phyloP scores from a whole-genome alignment of 35 echinoderm and acorn worm species.

The Stichopus chloronotus region DNA sequence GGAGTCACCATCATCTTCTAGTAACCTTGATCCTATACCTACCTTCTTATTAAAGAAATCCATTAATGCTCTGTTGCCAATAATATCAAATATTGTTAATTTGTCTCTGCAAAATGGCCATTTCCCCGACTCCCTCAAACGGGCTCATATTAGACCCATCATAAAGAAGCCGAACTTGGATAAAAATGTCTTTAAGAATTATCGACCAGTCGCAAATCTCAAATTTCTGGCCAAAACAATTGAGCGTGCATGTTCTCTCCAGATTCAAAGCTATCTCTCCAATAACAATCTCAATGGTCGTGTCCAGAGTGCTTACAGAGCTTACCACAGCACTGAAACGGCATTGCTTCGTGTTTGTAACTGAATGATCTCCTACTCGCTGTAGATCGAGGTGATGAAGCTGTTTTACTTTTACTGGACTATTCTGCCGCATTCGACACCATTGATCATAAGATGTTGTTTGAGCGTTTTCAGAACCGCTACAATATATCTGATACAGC shows the following conservation, averaged over 20 bases:
- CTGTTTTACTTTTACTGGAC: conserved; percentile 12
- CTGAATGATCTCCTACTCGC: conserved; percentile 22
- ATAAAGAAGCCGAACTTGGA: not conserved
- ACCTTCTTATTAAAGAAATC: not conserved
- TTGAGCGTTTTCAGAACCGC: not conserved
- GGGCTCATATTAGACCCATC: not conserved
- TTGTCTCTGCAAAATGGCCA: not conserved
- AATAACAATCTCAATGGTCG: no score
- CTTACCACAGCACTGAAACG: conserved; percentile 21
- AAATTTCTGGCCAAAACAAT: conserved; percentile 27
- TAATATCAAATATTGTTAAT: conserved; percentile 19
- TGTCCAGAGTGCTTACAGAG: conserved; percentile 17
- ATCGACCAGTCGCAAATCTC: conserved; percentile 7
- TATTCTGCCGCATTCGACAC: conserved; percentile 46
- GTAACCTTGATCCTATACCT: not conserved
- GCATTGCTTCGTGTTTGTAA: conserved; percentile 20
- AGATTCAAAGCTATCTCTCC: no score
- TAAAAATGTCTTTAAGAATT: not conserved
- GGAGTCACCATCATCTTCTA: not conserved
- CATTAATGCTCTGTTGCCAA: not conserved
- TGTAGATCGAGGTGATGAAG: conserved; percentile 3
- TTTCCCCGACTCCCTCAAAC: not conserved
- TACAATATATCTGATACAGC: conserved; percentile 8
- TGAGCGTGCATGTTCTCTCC: not conserved
- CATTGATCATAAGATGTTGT: not conserved